These are phyloP conservation scores for Limenitis camilla DNA, from an alignment of 2,888 invertebrate genomes.

Conservation along the genomic window DNA sequence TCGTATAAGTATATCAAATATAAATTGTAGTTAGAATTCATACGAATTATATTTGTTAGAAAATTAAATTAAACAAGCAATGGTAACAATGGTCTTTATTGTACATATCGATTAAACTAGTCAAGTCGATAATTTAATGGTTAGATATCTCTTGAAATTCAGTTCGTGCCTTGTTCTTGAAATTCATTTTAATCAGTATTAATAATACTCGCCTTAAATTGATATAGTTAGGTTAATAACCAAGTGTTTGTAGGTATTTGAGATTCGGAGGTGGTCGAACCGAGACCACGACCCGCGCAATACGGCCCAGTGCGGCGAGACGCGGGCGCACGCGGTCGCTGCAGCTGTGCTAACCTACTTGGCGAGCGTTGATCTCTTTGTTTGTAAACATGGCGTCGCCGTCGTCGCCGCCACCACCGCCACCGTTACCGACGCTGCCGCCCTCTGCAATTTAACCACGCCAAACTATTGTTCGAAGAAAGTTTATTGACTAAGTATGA, in stretches of 20 bases:
- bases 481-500: too few relatives aligned
- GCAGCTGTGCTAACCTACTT: slow-evolving; percentile 68
- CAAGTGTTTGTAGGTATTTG: slow-evolving; percentile 11
- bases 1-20: too few relatives aligned
- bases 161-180: too few relatives aligned
- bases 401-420: slow-evolving; percentile 36
- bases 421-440: slow-evolving; percentile 31
- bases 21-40: too few relatives aligned
- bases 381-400: slow-evolving; percentile 71
- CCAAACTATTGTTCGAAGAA: slow-evolving; percentile 1
- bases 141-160: too few relatives aligned
- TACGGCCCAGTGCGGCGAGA: slow-evolving; percentile 44
- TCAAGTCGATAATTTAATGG: too few relatives aligned
- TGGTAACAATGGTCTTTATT: too few relatives aligned
- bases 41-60: too few relatives aligned
- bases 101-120: too few relatives aligned
- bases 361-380: slow-evolving; percentile 72
- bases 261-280: slow-evolving; percentile 25
- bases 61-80: too few relatives aligned
- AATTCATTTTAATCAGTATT: too few relatives aligned
- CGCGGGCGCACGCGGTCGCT: slow-evolving; percentile 36
- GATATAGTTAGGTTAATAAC: slow-evolving; percentile 14
- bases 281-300: slow-evolving; percentile 69
- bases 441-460: slow-evolving; percentile 29
- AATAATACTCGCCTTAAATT: slow-evolving; percentile 2